phyloP scores from a whole-genome alignment of 2,113 vertebrate genomes.

The Calonectris borealis region DNA sequence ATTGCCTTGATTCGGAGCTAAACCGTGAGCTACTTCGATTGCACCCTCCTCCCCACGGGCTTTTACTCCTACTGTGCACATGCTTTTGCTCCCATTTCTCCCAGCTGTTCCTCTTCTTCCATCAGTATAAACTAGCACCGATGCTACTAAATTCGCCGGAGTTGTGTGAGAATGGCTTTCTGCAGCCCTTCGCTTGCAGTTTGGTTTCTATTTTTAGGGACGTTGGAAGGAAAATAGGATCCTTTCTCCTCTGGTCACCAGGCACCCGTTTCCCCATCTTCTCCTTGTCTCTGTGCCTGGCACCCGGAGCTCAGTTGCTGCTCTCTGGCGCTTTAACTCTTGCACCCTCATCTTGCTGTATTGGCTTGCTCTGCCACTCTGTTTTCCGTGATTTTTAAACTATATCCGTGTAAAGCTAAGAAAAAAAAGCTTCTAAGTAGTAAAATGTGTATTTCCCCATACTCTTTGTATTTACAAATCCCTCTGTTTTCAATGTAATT shows the following conservation, averaged over 20 bases:
- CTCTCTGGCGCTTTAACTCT: background rate
- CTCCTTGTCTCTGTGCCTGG: background rate
- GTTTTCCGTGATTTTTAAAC: background rate
- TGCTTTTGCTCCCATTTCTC: background rate
- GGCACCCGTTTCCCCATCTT: background rate
- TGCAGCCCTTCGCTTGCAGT: background rate
- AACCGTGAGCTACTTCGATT: accelerated
- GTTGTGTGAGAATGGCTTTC: background rate
- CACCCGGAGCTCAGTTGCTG: background rate
- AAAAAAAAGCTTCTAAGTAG: background rate
- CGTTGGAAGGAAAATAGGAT: background rate
- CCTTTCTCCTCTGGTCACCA: background rate
- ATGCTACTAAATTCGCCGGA: accelerated
- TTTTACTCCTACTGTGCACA: background rate
- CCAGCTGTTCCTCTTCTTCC: background rate
- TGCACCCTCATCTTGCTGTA: background rate
- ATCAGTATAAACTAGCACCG: background rate
- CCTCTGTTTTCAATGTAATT: background rate
- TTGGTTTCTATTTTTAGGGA: background rate
- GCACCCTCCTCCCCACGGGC: background rate
- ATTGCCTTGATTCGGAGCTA: accelerated
- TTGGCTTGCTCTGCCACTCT: background rate
- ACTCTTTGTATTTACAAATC: background rate
- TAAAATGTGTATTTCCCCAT: background rate
- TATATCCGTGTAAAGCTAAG: background rate